Conservation (phyloP, 2,113 vertebrate genomes). For the Chaetodon trifascialis region DNA sequence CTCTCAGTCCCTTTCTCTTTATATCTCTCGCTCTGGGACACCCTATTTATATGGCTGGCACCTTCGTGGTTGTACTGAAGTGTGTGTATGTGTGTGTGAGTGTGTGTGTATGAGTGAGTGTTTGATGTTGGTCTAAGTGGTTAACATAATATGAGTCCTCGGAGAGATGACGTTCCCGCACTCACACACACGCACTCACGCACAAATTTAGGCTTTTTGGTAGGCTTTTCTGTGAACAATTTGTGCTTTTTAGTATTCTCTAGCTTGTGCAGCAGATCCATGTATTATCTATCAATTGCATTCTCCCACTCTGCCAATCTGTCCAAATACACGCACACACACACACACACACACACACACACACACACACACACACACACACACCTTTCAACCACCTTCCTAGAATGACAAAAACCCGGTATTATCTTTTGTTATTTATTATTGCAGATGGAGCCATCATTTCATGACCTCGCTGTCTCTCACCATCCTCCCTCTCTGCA, state of each 20-base stretch:
- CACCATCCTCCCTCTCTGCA: constrained; percentile 41
- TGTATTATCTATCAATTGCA: constrained; percentile 67
- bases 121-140: constrained; percentile 78
- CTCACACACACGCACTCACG: constrained; percentile 44
- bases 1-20: constrained; percentile 63
- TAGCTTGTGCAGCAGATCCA: constrained; percentile 56
- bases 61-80: constrained; percentile 60
- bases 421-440: constrained; percentile 77
- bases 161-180: constrained; percentile 66
- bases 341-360: constrained; percentile 24
- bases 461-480: constrained; percentile 61
- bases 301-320: constrained; percentile 56
- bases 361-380: constrained; percentile 43
- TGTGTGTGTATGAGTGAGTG: constrained; percentile 39
- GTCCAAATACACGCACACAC: constrained; percentile 21
- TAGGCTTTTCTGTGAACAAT: constrained; percentile 63
- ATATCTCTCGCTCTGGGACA: constrained; percentile 69
- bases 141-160: constrained; percentile 77
- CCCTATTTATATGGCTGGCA: constrained; percentile 76
- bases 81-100: constrained; percentile 34
- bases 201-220: constrained; percentile 66
- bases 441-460: constrained; percentile 78
- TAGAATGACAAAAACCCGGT: constrained; percentile 59
- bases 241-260: constrained; percentile 73
- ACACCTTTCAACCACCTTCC: constrained; percentile 53